phyloP scores from a whole-genome alignment of 2,113 vertebrate species.

The Butorides virescens region DNA sequence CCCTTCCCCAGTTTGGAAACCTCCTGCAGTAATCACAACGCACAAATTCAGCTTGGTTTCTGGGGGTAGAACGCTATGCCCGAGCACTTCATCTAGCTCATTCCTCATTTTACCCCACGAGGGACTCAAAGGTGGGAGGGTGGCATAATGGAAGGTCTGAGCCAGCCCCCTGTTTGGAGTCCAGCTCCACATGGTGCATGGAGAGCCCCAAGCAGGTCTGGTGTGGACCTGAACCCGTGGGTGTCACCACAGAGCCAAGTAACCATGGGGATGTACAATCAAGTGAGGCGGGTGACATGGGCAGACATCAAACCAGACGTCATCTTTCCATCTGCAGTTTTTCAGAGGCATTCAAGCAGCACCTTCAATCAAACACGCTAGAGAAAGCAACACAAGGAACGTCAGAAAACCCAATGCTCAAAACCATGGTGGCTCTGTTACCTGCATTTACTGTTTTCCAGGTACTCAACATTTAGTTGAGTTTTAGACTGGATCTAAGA shows the following conservation, averaged over 20 bases:
- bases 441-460: background rate
- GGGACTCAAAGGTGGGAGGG: background rate
- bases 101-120: background rate
- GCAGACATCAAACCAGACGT: background rate
- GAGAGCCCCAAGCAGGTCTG: background rate
- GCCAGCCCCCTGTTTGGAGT: background rate
- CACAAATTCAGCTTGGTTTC: background rate
- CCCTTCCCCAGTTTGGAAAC: background rate
- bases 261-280: background rate
- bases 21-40: background rate
- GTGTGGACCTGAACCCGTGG: background rate
- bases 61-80: background rate
- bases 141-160: background rate
- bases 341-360: background rate
- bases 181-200: background rate
- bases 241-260: background rate
- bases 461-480: background rate
- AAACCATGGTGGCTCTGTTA: background rate
- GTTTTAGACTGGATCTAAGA: too few relatives aligned
- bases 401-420: background rate
- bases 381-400: background rate
- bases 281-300: rapidly evolving
- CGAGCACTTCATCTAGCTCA: background rate
- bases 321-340: background rate
- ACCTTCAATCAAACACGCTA: background rate